Evolutionary conservation across 2,888 invertebrate species (phyloP), one percentile per base, ranked within the genome.

Genomic region (Piscicola geometra): DNA sequence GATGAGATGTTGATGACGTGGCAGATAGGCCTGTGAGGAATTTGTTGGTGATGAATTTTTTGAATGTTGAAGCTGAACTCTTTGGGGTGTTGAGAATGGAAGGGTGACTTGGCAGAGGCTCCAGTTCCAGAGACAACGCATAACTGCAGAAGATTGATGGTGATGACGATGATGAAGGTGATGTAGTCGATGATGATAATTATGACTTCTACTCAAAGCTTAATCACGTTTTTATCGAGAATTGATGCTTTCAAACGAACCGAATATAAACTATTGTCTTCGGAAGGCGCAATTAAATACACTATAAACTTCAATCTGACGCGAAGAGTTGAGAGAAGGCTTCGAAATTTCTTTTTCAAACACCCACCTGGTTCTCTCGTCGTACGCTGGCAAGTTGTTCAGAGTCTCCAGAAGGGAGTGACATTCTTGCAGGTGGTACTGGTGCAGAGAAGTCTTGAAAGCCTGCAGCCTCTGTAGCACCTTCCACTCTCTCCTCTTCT

Each of bases 401-500:
- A 56, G n/a, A 21, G 25, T 18, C 83, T 94, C 94, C 75, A 97
- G 88, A 21, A 94, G 90, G 78, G 93, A 89, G 80, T 97, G 90
- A 0, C 93, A 92, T 83, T 93, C 92, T 85, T 90, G 89, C 79
- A 98, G 89, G 83, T 92, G 91, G 85, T 99, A 99, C 1, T 95
- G 93, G 84, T 95, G 94, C 1, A 98, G 96, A 21, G 98, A 94
- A 1, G 91, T 90, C 87, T 99, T 98, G n/a, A 97, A 88, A 77
- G 99, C 87, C 84, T 95, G 92, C 77, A 99, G 93, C 88, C 95
- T 95, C 12, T 98, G 98, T 78, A 99, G 88, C 33, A 99, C 93
- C 87, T 99, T 99, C 86, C 99, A 99, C 86, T 99, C 98, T 86
- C 97, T 97, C 78, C 97, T 88, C 76, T 94, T 90, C 86, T 99